Evolutionary conservation across 2,888 invertebrate species (phyloP).

Genomic region (Drosophila austrosaltans): DNA sequence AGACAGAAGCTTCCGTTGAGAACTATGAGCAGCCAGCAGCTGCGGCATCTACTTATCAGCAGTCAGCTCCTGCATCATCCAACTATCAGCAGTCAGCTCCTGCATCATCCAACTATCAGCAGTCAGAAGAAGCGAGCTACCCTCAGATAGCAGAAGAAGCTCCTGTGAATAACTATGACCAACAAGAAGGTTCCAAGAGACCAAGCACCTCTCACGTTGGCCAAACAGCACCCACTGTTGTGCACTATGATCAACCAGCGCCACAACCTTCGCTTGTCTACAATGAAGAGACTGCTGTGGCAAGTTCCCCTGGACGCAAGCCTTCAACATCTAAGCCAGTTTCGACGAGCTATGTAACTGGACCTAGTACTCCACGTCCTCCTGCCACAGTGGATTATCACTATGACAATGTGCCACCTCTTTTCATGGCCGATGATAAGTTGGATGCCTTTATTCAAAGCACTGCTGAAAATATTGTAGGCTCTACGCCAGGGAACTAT

Average conservation of each 20-base stretch:
- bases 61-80: neutral
- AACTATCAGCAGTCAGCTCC: neutral
- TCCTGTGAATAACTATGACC: slow-evolving; percentile 1
- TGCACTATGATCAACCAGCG: slow-evolving; percentile 23
- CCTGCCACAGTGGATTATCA: slow-evolving; percentile 81
- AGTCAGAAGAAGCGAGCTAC: slow-evolving; percentile 19
- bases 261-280: slow-evolving; percentile 48
- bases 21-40: slow-evolving; percentile 35
- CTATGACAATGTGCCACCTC: slow-evolving; percentile 70
- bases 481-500: slow-evolving; percentile 61
- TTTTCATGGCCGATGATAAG: slow-evolving; percentile 79
- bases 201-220: neutral
- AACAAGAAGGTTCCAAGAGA: slow-evolving; percentile 6
- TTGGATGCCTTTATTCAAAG: slow-evolving; percentile 79
- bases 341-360: slow-evolving; percentile 84
- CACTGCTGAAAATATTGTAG: slow-evolving; percentile 71
- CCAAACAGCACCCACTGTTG: neutral
- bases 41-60: neutral
- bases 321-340: slow-evolving; percentile 78
- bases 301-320: slow-evolving; percentile 65
- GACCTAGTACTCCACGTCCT: slow-evolving; percentile 85
- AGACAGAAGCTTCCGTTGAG: slow-evolving; percentile 3
- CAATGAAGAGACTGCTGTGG: slow-evolving; percentile 47
- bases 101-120: slow-evolving; percentile 13
- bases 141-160: neutral